Evolutionary conservation across 2,888 invertebrate genomes (phyloP), one percentile per base, ranked within the genome.

Genomic region (Cerastoderma edule): DNA sequence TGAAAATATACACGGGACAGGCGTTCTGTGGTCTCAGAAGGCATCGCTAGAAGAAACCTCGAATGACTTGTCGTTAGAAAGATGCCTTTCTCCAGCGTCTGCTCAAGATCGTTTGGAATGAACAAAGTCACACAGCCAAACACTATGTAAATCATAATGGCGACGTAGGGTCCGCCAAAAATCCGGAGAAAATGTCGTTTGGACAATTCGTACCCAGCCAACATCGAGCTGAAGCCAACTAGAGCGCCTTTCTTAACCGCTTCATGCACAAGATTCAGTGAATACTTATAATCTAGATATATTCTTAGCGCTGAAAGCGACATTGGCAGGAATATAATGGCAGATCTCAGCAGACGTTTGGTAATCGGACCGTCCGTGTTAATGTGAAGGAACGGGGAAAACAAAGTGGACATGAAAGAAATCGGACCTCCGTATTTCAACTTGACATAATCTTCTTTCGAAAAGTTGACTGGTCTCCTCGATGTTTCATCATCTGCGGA

Each of bases 211-310:
- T 32, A 28, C 5, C 69, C 78, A 27, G 75, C 69, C 8, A 75
- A 33, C 33, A 78, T n/a, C n/a, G 78, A 66, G 44, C 72, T 75
- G 27, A 72, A 78, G 2, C 78, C 72, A 35, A 78, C 53, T 1
- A 78, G 44, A 5, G 66, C 78, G 0, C 69, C 72, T 56, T 78
- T 78, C 3, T 22, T 10, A 16, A 72, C 75, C n/a, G 75, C 75
- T 16, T 24, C 69, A 35, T 27, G 28, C 2, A 72, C 30, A 8
- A 78, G 35, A 19, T 69, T 39, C 0, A 30, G 39, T 1, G 57
- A 53, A 54, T 56, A 78, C 0, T 4, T 28, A 35, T 67, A 75
- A 60, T 78, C 78, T 8, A 75, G 28, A 4, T n/a, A 22, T 16
- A 78, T 65, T 28, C 66, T 53, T 0, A 39, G n/a, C 5, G 53